A percentile compares a stretch with the other conserved stretches of the same genome.
These are phyloP conservation scores for human DNA, from an alignment of 2,113 vertebrate genomes.

Conservation along the genomic window GRCh38 chr17:81801001-81801500, in stretches of 20 bases:
- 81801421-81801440: no score
- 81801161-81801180: not conserved
- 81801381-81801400: no score
- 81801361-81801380: no score
- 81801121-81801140: not conserved
- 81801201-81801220: accelerated
- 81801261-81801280: no score
- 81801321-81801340: not conserved
- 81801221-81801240: no score
- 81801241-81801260: no score
- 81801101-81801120: not conserved
- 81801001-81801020: not conserved
- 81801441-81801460: not conserved
- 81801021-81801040: not conserved
- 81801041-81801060: not conserved
- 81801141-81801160: not conserved
- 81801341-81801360: no score
- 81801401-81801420: no score
- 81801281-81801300: no score
- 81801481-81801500: no score
- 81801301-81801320: no score
- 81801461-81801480: no score
- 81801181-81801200: not conserved
- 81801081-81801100: not conserved
- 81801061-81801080: not conserved